A percentile compares a stretch with the other conserved stretches of the same genome.
Evolutionary conservation across 2,888 invertebrate species (phyloP).

Genomic region (Calameuta pallipes): DNA sequence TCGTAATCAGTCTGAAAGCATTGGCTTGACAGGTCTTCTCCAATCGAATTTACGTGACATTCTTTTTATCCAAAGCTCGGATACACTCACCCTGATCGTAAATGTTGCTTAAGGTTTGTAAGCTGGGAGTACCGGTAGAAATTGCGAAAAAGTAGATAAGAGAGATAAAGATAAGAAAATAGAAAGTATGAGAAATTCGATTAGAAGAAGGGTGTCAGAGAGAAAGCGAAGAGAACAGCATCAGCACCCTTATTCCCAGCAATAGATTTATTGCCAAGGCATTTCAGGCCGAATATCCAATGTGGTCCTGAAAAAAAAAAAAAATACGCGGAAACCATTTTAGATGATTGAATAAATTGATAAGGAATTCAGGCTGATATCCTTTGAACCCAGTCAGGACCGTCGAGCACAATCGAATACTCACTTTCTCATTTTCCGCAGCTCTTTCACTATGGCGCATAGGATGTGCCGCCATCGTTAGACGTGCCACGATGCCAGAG

Average conservation of each 20-base stretch:
- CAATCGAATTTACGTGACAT: conserved; percentile 27
- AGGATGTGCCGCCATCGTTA: conserved; percentile 1
- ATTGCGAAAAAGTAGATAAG: too few species aligned
- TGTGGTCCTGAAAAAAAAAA: conserved; percentile 24
- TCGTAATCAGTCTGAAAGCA: conserved; percentile 26
- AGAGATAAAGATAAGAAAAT: neutral
- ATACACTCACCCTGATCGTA: neutral
- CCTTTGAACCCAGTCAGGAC: neutral
- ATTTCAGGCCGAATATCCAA: conserved; percentile 30
- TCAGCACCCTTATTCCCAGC: conserved; percentile 26
- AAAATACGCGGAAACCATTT: conserved; percentile 13
- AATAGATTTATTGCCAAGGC: conserved; percentile 31
- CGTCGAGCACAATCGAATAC: neutral
- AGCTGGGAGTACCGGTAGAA: neutral
- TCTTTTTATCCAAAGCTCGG: conserved; percentile 22
- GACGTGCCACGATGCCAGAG: too few species aligned
- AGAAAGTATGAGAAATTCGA: neutral
- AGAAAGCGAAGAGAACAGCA: conserved; percentile 8
- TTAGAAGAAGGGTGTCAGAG: neutral
- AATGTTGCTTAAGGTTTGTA: conserved; percentile 1
- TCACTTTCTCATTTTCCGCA: neutral
- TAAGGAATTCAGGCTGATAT: neutral
- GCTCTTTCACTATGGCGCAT: too few species aligned
- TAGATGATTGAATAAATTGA: conserved; percentile 7
- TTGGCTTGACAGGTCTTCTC: conserved; percentile 20